Base-by-base conservation (phyloP, 2,797 vertebrate genomes). In the Rhabdomys pumilio region DNA sequence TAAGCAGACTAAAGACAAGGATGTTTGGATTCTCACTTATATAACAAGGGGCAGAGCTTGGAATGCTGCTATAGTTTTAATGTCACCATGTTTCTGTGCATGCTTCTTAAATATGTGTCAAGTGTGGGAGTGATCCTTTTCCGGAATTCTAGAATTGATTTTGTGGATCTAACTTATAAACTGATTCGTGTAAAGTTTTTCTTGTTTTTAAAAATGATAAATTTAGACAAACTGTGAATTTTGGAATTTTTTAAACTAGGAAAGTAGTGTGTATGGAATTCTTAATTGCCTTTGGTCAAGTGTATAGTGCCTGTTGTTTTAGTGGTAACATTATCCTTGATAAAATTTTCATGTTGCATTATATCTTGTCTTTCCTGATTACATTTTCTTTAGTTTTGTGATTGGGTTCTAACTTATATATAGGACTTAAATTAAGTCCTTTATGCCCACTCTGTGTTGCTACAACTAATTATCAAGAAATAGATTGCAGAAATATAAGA, bases 271-370 rank as follows among this genome's bases (percentile, higher is more conserved):
- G 20, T 89, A 88, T 79, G 41, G 72, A 90, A 79, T 96, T 89
- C 15, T 82, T 94, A 59, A 93, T 9, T 96, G 57, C 65, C 57
- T 0, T 0, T n/a, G 24, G 15, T 89, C 44, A 72, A 10, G 4
- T 86, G 3, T 93, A 34, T 85, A 72, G 94, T 92, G 19, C n/a
- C 14, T 89, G 65, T 96, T 93, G 17, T 26, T 94, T 93, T 97
- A 97, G 29, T 91, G 44, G 59, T 98, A 95, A 73, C 86, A 44
- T 61, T 98, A 96, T 83, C 82, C 88, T 97, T 98, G 95, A 97
- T 95, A 97, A 96, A n/a, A 82, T 98, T 98, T 98, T 96, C 97
- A 63, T 95, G 75, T 95, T 5, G 0, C 20, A 47, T 81, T 90
- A 13, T 53, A 69, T 59, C 41, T 80, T 90, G 31, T 91, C 55